Conservation (phyloP, 1,140 invertebrate genomes). For the Ostrea denselamellosa region DNA sequence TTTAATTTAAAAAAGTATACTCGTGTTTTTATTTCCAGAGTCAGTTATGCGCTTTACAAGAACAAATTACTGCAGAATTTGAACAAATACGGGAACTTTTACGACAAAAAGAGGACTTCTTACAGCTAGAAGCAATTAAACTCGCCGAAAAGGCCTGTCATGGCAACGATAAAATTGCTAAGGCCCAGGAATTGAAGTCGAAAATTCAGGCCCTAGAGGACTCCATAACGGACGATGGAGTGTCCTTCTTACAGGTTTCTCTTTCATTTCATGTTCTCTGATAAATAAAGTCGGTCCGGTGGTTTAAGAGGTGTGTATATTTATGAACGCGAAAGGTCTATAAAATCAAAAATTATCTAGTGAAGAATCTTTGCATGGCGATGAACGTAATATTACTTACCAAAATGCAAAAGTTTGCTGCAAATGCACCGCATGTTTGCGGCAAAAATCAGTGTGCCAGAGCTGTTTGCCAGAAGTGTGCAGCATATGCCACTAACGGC, state of each 20-base stretch:
- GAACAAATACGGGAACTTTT: conserved; percentile 38
- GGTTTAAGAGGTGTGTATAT: too few species aligned
- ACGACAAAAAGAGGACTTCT: not conserved
- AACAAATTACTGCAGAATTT: conserved; percentile 16
- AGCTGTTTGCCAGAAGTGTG: too few species aligned
- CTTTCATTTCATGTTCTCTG: not conserved
- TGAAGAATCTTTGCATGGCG: too few species aligned
- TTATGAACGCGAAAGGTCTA: too few species aligned
- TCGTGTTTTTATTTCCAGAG: not conserved
- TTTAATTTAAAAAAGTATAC: not conserved
- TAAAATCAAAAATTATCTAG: too few species aligned
- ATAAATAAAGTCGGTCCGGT: too few species aligned
- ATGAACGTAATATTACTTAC: too few species aligned
- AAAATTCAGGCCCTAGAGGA: not conserved
- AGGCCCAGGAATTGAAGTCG: conserved; percentile 1
- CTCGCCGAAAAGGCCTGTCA: conserved; percentile 18
- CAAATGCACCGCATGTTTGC: too few species aligned
- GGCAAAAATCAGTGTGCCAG: too few species aligned
- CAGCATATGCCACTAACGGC: too few species aligned
- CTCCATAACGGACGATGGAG: not conserved
- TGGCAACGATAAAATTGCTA: conserved; percentile 29
- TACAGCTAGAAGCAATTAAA: conserved; percentile 17
- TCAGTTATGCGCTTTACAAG: not conserved
- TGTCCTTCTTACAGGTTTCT: not conserved
- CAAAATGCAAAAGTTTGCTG: too few species aligned